phyloP scores from a whole-genome alignment of 2,797 vertebrate genomes.

The Valencia hispanica region DNA sequence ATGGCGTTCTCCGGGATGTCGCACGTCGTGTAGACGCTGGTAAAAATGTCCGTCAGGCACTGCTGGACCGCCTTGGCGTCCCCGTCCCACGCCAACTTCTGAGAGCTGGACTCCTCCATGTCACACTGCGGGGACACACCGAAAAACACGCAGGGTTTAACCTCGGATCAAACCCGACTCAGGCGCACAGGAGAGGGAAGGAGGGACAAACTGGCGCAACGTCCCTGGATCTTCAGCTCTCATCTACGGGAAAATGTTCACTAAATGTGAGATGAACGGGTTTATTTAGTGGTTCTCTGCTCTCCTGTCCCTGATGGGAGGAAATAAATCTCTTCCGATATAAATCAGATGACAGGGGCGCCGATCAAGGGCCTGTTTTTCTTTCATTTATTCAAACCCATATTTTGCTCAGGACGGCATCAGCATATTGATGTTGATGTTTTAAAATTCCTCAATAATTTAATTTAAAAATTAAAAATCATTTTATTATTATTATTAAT shows the following conservation, averaged over 20 bases:
- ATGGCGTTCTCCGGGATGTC: conserved; percentile 97
- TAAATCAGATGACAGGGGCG: conserved; percentile 61
- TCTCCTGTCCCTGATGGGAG: conserved; percentile 18
- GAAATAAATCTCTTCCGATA: conserved; percentile 50
- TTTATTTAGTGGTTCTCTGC: not conserved
- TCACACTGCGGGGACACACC: conserved; percentile 30
- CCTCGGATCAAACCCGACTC: not conserved
- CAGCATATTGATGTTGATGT: conserved; percentile 28
- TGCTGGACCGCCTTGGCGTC: conserved; percentile 97
- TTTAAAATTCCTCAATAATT: not conserved
- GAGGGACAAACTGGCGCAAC: not conserved
- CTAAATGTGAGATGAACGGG: not conserved
- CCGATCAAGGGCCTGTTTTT: not conserved
- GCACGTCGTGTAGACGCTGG: conserved; percentile 97
- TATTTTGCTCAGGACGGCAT: conserved; percentile 41
- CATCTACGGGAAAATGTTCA: not conserved
- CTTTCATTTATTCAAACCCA: conserved; percentile 60
- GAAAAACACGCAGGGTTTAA: not conserved
- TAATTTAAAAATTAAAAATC: not conserved
- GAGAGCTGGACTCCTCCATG: conserved; percentile 91
- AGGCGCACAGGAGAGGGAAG: not conserved
- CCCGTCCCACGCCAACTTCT: conserved; percentile 90
- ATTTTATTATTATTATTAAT: not conserved
- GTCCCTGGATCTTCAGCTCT: not conserved
- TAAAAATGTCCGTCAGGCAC: conserved; percentile 97